phyloP scores from a whole-genome alignment of 2,113 vertebrate genomes.

The Nansenia antarctica region DNA sequence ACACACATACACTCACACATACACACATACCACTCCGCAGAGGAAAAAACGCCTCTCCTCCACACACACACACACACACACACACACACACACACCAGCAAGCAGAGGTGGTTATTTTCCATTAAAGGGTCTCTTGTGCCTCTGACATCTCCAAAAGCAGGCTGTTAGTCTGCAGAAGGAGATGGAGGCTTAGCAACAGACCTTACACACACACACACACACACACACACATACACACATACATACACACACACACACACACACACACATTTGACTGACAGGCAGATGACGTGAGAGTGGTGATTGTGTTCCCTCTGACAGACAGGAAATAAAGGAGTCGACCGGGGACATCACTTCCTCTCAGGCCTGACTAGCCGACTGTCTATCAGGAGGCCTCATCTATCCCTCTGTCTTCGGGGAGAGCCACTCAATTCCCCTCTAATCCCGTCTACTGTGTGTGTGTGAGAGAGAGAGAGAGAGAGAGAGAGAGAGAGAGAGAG shows the following conservation, averaged over 20 bases:
- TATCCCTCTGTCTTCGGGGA: no score
- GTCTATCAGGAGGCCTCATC: no score
- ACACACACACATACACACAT: neutral
- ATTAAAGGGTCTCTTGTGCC: constrained; percentile 23
- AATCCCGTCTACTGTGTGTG: no score
- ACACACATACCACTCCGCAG: no score
- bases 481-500: neutral
- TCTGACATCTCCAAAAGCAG: constrained; percentile 19
- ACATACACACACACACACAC: constrained; percentile 8
- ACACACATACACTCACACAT: neutral
- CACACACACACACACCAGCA: neutral
- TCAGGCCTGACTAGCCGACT: constrained; percentile 55
- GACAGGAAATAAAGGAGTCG: constrained; percentile 61
- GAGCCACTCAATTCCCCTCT: no score
- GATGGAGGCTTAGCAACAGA: no score
- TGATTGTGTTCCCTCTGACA: constrained; percentile 54
- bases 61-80: neutral
- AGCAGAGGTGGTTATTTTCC: constrained; percentile 45
- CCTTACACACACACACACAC: constrained; percentile 21
- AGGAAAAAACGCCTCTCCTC: no score
- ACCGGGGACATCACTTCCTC: constrained; percentile 62
- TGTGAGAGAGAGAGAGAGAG: no score
- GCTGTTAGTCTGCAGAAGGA: constrained; percentile 26
- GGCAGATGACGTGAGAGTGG: neutral
- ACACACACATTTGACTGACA: constrained; percentile 3